These are phyloP conservation scores for Oceanites oceanicus DNA, from an alignment of 2,113 vertebrate species.

Conservation along the genomic window DNA sequence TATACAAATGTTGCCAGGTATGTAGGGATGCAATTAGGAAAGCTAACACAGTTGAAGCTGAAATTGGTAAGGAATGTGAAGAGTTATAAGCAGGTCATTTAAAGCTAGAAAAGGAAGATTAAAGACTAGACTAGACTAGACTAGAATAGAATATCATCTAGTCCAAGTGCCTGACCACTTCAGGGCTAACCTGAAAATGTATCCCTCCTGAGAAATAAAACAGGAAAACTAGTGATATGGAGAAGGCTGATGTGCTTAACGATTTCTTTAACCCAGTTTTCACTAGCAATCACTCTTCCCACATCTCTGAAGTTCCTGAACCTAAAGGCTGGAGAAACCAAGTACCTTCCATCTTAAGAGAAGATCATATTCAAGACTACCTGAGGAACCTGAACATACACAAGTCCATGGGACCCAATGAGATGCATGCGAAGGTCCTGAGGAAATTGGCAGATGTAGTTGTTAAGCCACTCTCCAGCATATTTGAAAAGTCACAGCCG, in stretches of 20 bases:
- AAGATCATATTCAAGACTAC: neutral
- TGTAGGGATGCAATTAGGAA: neutral
- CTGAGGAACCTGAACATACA: neutral
- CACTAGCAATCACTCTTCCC: neutral
- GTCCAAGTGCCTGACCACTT: neutral
- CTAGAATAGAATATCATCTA: neutral
- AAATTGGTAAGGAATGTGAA: neutral
- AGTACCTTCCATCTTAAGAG: neutral
- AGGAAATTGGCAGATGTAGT: neutral
- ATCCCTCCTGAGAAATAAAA: neutral
- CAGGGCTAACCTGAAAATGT: neutral
- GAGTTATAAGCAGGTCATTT: neutral
- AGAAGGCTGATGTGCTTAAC: neutral
- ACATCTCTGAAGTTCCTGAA: neutral
- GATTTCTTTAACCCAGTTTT: neutral
- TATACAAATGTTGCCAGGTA: neutral
- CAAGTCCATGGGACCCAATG: neutral
- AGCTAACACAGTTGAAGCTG: neutral
- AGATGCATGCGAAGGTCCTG: neutral
- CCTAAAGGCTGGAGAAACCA: neutral
- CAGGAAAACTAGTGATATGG: neutral
- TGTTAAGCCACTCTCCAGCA: neutral
- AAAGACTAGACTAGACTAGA: too few species aligned
- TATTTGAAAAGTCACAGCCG: neutral
- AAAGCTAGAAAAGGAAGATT: neutral